These are phyloP conservation scores for Lycaon pictus DNA, from an alignment of 2,113 vertebrate genomes.

Conservation along the genomic window DNA sequence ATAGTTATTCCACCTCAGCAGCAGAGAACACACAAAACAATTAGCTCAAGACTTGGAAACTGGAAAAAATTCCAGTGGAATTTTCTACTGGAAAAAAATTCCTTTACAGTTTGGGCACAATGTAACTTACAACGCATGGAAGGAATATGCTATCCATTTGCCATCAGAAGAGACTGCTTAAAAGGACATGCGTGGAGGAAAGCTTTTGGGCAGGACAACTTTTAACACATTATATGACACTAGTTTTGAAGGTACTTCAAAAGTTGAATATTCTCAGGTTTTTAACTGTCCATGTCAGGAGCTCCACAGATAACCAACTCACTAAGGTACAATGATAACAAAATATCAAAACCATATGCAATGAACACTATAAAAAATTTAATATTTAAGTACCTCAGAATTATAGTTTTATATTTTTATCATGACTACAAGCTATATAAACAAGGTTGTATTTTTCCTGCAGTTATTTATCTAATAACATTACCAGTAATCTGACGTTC, in stretches of 20 bases:
- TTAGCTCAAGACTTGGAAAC: conserved; percentile 8
- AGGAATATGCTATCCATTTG: not conserved
- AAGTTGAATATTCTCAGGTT: conserved; percentile 33
- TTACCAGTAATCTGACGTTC: conserved; percentile 96
- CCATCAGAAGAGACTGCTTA: not conserved
- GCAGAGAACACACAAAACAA: conserved; percentile 41
- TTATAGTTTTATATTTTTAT: conserved; percentile 47
- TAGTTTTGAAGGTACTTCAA: not conserved
- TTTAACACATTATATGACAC: not conserved
- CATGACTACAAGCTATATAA: conserved; percentile 22
- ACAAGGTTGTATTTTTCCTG: not conserved
- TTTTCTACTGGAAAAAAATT: conserved; percentile 6
- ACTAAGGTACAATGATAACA: not conserved
- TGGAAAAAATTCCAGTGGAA: not conserved
- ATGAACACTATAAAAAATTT: not conserved
- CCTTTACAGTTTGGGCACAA: conserved; percentile 30
- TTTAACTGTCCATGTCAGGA: conserved; percentile 3
- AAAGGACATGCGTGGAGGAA: not conserved
- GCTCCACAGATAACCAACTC: not conserved
- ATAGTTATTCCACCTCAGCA: not conserved
- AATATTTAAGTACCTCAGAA: conserved; percentile 23
- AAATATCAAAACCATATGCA: conserved; percentile 45
- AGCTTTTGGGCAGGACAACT: not conserved
- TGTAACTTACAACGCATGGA: not conserved
- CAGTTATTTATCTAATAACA: not conserved